These are phyloP conservation scores for Ectropis grisescens DNA, from an alignment of 1,140 invertebrate genomes.

Conservation along the genomic window DNA sequence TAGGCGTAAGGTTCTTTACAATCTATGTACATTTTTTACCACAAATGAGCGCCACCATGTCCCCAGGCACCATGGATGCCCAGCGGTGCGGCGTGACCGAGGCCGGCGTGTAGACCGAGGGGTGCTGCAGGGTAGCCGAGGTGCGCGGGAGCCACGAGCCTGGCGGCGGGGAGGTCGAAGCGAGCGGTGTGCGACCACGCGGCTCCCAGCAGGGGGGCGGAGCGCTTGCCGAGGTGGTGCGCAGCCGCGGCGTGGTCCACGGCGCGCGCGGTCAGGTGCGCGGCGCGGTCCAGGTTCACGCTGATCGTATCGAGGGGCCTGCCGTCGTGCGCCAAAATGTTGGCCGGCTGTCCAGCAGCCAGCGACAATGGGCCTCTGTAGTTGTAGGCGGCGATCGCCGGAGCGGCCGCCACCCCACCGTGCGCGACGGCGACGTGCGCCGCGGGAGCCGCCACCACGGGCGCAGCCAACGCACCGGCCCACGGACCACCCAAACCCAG, in stretches of 20 bases:
- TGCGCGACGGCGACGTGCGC: slow-evolving; percentile 10
- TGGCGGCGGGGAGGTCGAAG: slow-evolving; percentile 10
- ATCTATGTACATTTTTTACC: slow-evolving; percentile 12
- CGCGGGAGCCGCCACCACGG: slow-evolving; percentile 7
- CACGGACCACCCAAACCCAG: slow-evolving; percentile 9
- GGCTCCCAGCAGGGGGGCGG: slow-evolving; percentile 22
- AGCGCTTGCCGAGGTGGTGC: slow-evolving; percentile 44
- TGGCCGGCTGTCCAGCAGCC: slow-evolving; percentile 52
- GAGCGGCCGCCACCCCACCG: slow-evolving; percentile 11
- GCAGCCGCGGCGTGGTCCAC: slow-evolving; percentile 26
- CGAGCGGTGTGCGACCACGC: slow-evolving; percentile 17
- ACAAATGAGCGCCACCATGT: slow-evolving; percentile 13
- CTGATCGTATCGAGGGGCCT: slow-evolving; percentile 58
- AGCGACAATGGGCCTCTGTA: slow-evolving; percentile 45
- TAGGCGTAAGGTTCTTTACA: slow-evolving; percentile 13
- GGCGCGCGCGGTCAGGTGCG: slow-evolving; percentile 48
- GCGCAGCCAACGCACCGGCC: slow-evolving; percentile 8
- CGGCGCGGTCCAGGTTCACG: slow-evolving; percentile 61
- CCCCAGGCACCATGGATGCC: slow-evolving; percentile 11
- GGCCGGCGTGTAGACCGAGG: slow-evolving; percentile 9
- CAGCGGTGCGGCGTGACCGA: slow-evolving; percentile 11
- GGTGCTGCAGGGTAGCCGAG: too few species aligned
- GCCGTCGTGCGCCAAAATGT: slow-evolving; percentile 51
- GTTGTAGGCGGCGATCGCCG: slow-evolving; percentile 33
- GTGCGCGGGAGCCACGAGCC: too few species aligned